Conservation (phyloP, 2,888 invertebrate genomes). For the Lydus trimaculatus region DNA sequence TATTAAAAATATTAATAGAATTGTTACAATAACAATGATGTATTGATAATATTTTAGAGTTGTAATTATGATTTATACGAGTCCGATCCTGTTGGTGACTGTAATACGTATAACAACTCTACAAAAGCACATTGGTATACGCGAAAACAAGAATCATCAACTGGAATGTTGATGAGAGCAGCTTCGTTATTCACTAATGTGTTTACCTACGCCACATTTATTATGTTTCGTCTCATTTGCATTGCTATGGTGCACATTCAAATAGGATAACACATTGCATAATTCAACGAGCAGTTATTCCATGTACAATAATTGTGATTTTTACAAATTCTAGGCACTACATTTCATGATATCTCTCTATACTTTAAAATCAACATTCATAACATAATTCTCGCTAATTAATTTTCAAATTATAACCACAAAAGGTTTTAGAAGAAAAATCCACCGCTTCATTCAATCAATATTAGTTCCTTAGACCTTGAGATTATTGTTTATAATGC, state of each 20-base stretch:
- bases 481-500: not conserved
- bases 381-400: not conserved
- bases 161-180: conserved; percentile 27
- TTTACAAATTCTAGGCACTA: too few species aligned
- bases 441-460: not conserved
- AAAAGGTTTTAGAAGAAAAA: not conserved
- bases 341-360: too few species aligned
- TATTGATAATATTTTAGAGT: not conserved
- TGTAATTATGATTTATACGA: not conserved
- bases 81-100: conserved; percentile 1
- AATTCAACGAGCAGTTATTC: conserved; percentile 1
- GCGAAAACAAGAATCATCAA: conserved; percentile 27
- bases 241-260: conserved; percentile 9
- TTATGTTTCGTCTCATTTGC: conserved; percentile 20
- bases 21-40: not conserved
- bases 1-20: not conserved
- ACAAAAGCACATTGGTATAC: conserved; percentile 11
- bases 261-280: conserved; percentile 12
- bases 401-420: not conserved
- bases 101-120: too few species aligned
- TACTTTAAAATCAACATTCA: not conserved
- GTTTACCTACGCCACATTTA: conserved; percentile 18
- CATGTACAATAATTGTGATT: not conserved
- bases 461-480: not conserved
- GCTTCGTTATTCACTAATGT: conserved; percentile 21